Evolutionary conservation across 2,888 invertebrate species (phyloP), one percentile per base, ranked within the genome.

Genomic region (Cactoblastis cactorum): DNA sequence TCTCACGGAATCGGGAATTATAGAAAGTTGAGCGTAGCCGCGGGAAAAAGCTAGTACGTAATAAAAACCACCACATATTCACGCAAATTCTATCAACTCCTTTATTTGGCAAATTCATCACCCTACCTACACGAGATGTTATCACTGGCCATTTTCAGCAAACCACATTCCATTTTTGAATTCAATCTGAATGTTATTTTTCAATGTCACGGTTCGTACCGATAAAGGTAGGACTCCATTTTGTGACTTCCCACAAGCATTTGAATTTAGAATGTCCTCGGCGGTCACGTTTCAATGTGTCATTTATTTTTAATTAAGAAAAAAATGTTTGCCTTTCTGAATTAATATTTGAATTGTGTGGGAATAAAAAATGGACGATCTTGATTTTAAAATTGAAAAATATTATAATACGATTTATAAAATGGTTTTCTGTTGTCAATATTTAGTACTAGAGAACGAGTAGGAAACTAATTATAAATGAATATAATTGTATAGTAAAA

Each of bases 111-210:
- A 17, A 48, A 48, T 28, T 28, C 43, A 41, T 41, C 35, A 50
- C 28, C 22, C 14, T 1, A 24, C 43, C 43, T 17, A 47, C 28
- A 33, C 37, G 41, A 45, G 54, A 54, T 54, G 39, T 15, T 54
- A 54, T 54, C 54, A 38, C 12, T 38, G 28, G 48, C 43, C 54
- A 54, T 51, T 54, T 51, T 49, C 33, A 38, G 34, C 47, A 38
- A 14, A n/a, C 45, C 45, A 35, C 52, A 55, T 55, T 55, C 52
- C 48, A 55, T 55, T 52, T 54, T 52, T 52, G 45, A 55, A 51
- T 39, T 48, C 50, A 45, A 50, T 48, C 28, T 32, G 37, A 28
- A 15, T 15, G 49, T 46, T 48, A 48, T 53, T 51, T 53, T 45
- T 53, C 53, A 53, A 51, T 32, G 53, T 53, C 53, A 37, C 37